Evolutionary conservation across 2,113 vertebrate species (phyloP), one percentile per base, ranked within the genome.

Genomic region (Seriola dumerili): DNA sequence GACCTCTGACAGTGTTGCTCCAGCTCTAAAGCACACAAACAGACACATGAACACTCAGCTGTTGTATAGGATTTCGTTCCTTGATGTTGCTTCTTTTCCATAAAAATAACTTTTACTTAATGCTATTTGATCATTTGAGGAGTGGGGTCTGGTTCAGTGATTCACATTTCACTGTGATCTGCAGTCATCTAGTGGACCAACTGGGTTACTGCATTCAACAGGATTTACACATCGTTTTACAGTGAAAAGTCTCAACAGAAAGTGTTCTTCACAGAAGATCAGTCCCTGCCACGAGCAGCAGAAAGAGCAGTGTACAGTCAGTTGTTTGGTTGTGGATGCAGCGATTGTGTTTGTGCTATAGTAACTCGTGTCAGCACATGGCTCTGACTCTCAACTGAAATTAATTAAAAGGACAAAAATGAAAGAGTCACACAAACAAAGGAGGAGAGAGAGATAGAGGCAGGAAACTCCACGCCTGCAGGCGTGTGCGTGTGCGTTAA

Each of bases 381-480:
- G 5, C 65, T 61, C 25, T 19, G 46, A 64, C 9, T 38, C 48
- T 50, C 34, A 62, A 38, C 48, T 68, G 1, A 57, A 66, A 59
- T 25, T 1, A 77, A 59, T 78, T 55, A 64, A 63, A 81, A 66
- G 63, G 32, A 61, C 14, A 61, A 52, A 79, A 62, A 19, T 80
- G 17, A 61, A 50, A 42, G 54, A 72, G 78, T 21, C n/a, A 36
- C 23, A 64, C 25, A n/a, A 78, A 70, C 57, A 54, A 44, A n/a
- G 64, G 8, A 38, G 32, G 13, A 78, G 44, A 16, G 16, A 44
- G 42, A 81, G 62, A 10, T 11, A 11, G 10, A 11, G 25, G 5
- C 14, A 59, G 61, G n/a, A 68, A 50, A 75, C 40, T 62, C 46
- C 67, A 67, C 6, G 62, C 78, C 70, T 72, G 38, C 59, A 80